Percentiles rank a stretch among this genome's conserved stretches.
phyloP scores from a whole-genome alignment of 2,888 invertebrate genomes.

The Cepaea hortensis region DNA sequence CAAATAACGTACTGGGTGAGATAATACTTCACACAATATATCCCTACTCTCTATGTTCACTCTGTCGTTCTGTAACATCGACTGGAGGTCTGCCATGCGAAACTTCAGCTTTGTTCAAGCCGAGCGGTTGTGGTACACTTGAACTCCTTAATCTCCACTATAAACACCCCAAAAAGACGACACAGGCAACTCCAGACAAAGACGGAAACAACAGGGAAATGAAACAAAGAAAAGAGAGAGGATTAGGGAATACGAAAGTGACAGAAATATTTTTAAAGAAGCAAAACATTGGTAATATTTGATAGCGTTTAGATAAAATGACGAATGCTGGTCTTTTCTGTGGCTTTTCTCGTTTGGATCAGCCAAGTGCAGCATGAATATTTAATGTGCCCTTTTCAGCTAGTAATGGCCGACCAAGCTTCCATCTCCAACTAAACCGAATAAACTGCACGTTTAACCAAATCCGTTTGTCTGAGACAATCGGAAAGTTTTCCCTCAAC shows the following conservation, averaged over 20 bases:
- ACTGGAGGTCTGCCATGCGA: too few relatives aligned
- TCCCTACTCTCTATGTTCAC: too few relatives aligned
- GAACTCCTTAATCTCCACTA: too few relatives aligned
- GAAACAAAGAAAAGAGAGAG: not conserved
- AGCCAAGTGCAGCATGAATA: slow-evolving; percentile 18
- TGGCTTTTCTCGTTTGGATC: not conserved
- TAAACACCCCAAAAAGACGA: too few relatives aligned
- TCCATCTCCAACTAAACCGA: not conserved
- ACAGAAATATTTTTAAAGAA: not conserved
- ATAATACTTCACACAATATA: too few relatives aligned
- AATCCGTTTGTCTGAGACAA: not conserved
- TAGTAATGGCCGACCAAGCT: not conserved
- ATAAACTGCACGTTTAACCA: slow-evolving; percentile 8
- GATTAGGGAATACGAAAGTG: not conserved
- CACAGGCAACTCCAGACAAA: too few relatives aligned
- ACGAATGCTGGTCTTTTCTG: not conserved
- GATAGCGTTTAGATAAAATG: not conserved
- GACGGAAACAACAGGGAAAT: too few relatives aligned
- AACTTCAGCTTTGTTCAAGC: too few relatives aligned
- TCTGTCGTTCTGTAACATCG: too few relatives aligned
- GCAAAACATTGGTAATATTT: not conserved
- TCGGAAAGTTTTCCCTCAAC: not conserved
- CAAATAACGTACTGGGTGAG: too few relatives aligned
- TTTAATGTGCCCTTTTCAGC: slow-evolving; percentile 18
- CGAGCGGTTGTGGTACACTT: too few relatives aligned